Conservation (phyloP, 2,888 invertebrate genomes). For the Nemotelus nigrinus region DNA sequence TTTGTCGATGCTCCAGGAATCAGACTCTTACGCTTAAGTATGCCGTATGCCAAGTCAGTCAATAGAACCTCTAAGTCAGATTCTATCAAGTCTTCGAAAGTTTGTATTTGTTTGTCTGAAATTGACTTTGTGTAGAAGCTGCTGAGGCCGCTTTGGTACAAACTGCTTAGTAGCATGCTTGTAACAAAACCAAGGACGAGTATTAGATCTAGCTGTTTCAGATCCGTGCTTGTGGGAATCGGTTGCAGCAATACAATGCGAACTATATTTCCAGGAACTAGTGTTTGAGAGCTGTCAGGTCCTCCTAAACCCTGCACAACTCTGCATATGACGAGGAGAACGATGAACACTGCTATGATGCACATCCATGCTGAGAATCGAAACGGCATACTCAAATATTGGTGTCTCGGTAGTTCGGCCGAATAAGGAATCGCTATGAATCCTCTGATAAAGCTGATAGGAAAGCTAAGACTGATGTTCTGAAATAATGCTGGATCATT, state of each 20-base stretch:
- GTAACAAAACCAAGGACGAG: not conserved
- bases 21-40: not conserved
- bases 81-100: not conserved
- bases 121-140: constrained; percentile 27
- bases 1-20: not conserved
- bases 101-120: constrained; percentile 20
- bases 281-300: not conserved
- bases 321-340: not conserved
- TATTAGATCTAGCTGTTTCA: not conserved
- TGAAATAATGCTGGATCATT: not conserved
- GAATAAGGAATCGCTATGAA: not conserved
- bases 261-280: not conserved
- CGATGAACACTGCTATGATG: not conserved
- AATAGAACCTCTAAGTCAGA: not conserved
- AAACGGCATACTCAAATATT: constrained; percentile 3
- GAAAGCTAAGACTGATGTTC: constrained; percentile 9
- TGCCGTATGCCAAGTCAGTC: not conserved
- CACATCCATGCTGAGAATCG: not conserved
- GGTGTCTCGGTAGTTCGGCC: not conserved
- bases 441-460: not conserved
- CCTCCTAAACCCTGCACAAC: too few relatives aligned
- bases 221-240: too few relatives aligned
- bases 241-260: not conserved
- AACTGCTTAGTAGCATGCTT: constrained; percentile 5
- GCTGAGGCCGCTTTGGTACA: constrained; percentile 23